phyloP scores from a whole-genome alignment of 2,113 vertebrate genomes.

The Ptyas mucosa region DNA sequence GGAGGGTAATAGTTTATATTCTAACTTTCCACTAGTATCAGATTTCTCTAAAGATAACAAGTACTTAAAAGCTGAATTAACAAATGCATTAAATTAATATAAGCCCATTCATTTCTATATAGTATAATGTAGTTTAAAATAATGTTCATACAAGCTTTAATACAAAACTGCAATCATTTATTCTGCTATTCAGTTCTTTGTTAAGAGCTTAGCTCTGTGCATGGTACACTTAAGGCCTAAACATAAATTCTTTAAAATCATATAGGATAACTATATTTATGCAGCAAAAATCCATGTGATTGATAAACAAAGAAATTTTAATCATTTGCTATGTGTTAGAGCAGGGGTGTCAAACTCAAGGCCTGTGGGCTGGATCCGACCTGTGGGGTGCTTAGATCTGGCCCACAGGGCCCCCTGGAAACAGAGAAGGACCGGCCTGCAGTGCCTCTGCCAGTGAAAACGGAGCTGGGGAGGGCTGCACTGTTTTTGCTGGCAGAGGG shows the following conservation, averaged over 20 bases:
- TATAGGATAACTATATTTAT: not conserved
- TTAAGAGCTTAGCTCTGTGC: not conserved
- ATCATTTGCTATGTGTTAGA: no score
- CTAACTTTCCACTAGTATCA: not conserved
- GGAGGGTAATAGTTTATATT: not conserved
- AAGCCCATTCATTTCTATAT: not conserved
- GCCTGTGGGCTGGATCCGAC: no score
- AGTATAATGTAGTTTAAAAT: not conserved
- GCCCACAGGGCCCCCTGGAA: no score
- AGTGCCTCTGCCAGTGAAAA: no score
- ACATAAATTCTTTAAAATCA: not conserved
- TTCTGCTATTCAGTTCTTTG: not conserved
- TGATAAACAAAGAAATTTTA: not conserved
- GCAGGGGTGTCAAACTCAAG: no score
- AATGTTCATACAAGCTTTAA: not conserved
- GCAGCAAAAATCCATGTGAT: not conserved
- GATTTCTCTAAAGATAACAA: not conserved
- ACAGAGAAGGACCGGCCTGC: no score
- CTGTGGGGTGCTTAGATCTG: no score
- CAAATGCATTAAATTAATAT: not conserved
- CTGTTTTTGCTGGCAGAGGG: no score
- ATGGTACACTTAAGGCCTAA: not conserved
- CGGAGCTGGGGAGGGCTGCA: no score
- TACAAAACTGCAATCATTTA: not conserved
- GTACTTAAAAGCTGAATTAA: not conserved